phyloP scores from a whole-genome alignment of 2,113 vertebrate genomes.

The Chrysochloris asiatica region DNA sequence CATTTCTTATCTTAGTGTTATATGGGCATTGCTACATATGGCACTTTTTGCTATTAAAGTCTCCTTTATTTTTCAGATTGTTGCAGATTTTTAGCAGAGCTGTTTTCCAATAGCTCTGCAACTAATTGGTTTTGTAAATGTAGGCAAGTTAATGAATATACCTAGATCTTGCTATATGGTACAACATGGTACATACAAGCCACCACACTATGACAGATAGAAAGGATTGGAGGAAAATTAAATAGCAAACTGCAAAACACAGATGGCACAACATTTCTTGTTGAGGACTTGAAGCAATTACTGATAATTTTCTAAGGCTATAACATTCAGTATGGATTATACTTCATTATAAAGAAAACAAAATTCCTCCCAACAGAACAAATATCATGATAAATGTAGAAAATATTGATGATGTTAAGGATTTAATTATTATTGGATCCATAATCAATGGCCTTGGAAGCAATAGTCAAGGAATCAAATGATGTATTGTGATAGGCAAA shows the following conservation, averaged over 20 bases:
- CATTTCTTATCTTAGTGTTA: neutral
- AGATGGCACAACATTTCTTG: neutral
- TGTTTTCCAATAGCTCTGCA: neutral
- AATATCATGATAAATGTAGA: neutral
- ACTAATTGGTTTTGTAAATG: neutral
- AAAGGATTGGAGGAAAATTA: neutral
- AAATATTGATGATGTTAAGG: neutral
- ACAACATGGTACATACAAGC: neutral
- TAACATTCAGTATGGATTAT: neutral
- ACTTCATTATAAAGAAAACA: neutral
- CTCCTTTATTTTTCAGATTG: neutral
- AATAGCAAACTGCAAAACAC: neutral
- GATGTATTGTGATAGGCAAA: too few species aligned
- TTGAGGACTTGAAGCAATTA: neutral
- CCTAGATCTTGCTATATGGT: neutral
- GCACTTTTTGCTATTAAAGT: accelerated
- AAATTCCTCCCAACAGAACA: neutral
- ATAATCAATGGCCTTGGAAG: neutral
- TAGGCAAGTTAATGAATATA: neutral
- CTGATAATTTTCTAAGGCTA: neutral
- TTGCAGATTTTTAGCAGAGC: neutral
- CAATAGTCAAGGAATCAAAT: neutral
- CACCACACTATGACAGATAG: neutral
- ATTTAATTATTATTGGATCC: neutral
- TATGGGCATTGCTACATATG: neutral